Evolutionary conservation across 1,140 invertebrate species (phyloP), one percentile per base, ranked within the genome.

Genomic region (Streblospio benedicti): DNA sequence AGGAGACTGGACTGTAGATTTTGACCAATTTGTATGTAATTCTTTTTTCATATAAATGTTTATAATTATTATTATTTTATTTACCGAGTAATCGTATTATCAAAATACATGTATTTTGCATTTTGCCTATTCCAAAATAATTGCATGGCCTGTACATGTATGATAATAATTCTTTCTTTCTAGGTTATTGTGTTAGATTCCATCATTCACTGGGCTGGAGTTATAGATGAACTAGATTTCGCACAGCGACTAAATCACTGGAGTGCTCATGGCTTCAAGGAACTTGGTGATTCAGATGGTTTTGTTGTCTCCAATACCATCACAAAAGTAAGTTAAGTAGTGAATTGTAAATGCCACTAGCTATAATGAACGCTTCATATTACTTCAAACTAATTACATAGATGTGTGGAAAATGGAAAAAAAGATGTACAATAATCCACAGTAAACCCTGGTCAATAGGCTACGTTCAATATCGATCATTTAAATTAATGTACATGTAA

Each of bases 191-290:
- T 76, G n/a, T 47, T 78, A 33, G 77, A 79, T 49, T 75, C 73
- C 18, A 44, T 79, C 18, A 54, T 75, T 9, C 66, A 73, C 23
- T 79, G 77, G 77, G 77, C 69, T 20, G 77, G 77, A 23, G 76
- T 78, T 20, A 67, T 78, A 18, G 77, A 79, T 65, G 77, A 79
- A 63, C 60, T 79, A 28, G 77, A 79, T 61, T 77, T 76, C 72
- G 75, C 76, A 16, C 69, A 72, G 49, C 59, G 71, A 41, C 62
- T 79, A 20, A 33, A 63, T 3, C 32, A 52, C n/a, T 79, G 76
- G 75, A 67, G 64, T 44, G 56, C 68, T 14, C 57, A 59, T 53
- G 75, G 76, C 2, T 71, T 73, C 45, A 65, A 65, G 12, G 74
- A 76, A 31, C 59, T 77, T 18, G 72, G 70, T 20, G 69, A 71